Conservation (phyloP, 2,888 invertebrate species). For the Blomia tropicalis region DNA sequence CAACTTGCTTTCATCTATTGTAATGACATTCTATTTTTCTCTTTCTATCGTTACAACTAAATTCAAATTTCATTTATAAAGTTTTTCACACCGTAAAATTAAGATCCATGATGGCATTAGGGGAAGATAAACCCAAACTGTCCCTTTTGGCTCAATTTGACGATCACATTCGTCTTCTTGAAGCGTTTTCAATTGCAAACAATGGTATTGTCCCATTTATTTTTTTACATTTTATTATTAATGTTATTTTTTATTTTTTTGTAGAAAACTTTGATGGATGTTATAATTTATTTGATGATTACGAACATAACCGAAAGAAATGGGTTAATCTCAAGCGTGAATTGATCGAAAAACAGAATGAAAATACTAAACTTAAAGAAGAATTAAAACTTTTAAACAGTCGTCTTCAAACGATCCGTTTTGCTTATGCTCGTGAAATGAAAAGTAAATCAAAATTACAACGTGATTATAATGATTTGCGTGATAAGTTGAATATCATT, state of each 20-base stretch:
- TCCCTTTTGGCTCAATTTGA: not conserved
- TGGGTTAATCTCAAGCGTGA: not conserved
- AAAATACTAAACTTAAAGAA: not conserved
- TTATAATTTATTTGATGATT: not conserved
- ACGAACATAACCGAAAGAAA: not conserved
- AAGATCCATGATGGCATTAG: too few species aligned
- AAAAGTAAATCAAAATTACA: not conserved
- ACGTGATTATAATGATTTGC: not conserved
- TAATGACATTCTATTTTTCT: too few species aligned
- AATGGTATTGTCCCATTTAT: not conserved
- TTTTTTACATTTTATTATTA: not conserved
- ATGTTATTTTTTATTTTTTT: not conserved
- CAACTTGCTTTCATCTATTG: too few species aligned
- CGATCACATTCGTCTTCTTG: not conserved
- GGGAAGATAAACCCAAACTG: not conserved
- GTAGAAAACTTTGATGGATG: not conserved
- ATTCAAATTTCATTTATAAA: too few species aligned
- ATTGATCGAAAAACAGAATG: not conserved
- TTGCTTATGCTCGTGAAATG: not conserved
- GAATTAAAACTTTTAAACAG: not conserved
- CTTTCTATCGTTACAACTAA: too few species aligned
- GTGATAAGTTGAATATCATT: not conserved
- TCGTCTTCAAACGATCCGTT: not conserved
- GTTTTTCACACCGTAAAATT: not conserved
- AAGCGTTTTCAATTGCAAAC: not conserved